Evolutionary conservation across 2,113 vertebrate genomes (phyloP), one percentile per base, ranked within the genome.

Genomic region (Willisornis vidua): DNA sequence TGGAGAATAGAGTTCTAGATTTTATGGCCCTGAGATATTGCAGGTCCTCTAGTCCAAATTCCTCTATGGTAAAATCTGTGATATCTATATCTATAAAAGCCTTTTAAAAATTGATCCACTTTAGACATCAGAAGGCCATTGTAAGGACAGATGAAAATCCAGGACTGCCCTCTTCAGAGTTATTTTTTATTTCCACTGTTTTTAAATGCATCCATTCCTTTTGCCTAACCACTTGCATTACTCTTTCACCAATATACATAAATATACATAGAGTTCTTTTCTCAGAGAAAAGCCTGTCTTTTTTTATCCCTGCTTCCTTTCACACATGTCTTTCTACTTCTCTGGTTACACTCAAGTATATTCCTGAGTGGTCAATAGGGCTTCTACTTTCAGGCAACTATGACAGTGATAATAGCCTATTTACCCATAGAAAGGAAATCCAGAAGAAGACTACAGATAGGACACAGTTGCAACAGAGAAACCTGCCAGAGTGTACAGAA

Each of bases 231-330:
- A 39, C 23, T 31, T 49, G 5, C 51, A 45, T 70, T 70, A 41
- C 11, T 66, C 4, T n/a, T 85, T 51, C 1, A 0, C 0, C 2
- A n/a, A 86, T 90, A 51, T 25, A 25, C 49, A 6, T 73, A 83
- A 71, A 71, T 51, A 62, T 16, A 52, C 8, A 25, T 6, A 22
- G 3, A 12, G 3, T 23, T 62, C 12, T 66, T 83, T 68, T 19
- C 10, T 55, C 33, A 80, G 7, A 29, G 14, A 52, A 70, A 81
- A 74, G 3, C 2, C 7, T 13, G 3, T 75, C 1, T n/a, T 49
- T 65, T 72, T 74, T 39, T 49, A 59, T 72, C 14, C 46, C 10
- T 77, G 4, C 4, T 77, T 74, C 8, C 6, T 24, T 81, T 89
- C 17, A 31, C 35, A 19, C 8, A 41, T 14, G 4, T 85, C 17